phyloP scores from a whole-genome alignment of 2,888 invertebrate species.

The Cremastinae sp. region DNA sequence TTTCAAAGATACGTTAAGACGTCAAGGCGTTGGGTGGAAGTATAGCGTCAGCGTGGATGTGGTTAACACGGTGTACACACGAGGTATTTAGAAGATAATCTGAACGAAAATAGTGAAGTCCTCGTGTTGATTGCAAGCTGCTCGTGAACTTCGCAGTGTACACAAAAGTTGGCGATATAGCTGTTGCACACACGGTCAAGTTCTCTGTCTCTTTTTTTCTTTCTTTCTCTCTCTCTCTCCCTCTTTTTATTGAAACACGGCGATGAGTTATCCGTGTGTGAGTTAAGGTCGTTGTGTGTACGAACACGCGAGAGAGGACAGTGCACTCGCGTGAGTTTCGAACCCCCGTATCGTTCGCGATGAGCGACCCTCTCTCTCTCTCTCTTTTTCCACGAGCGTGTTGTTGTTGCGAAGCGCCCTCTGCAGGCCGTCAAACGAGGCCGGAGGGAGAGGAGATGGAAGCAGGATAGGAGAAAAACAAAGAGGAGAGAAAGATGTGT shows the following conservation, averaged over 20 bases:
- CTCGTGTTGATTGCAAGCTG: constrained; percentile 29
- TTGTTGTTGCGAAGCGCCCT: constrained; percentile 19
- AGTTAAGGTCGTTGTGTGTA: constrained; percentile 70
- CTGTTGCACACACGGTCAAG: constrained; percentile 44
- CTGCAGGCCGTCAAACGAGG: constrained; percentile 55
- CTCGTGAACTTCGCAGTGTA: constrained; percentile 48
- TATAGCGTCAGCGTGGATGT: not conserved
- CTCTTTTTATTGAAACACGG: constrained; percentile 34
- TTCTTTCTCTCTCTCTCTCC: constrained; percentile 33
- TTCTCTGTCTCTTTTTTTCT: constrained; percentile 56
- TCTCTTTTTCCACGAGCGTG: constrained; percentile 4
- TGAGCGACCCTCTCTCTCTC: constrained; percentile 41
- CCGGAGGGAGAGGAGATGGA: constrained; percentile 46
- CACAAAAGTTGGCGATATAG: constrained; percentile 42
- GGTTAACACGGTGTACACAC: not conserved
- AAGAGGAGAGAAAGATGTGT: constrained; percentile 7
- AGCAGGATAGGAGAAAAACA: constrained; percentile 58
- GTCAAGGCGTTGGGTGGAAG: too few species aligned
- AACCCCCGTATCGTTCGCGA: constrained; percentile 54
- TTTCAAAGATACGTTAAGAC: too few species aligned
- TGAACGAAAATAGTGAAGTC: constrained; percentile 31
- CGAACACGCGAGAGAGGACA: constrained; percentile 66
- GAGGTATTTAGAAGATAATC: not conserved
- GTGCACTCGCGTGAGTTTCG: constrained; percentile 64
- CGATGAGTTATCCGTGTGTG: constrained; percentile 53